Percentiles rank a stretch among this genome's conserved stretches.
phyloP scores from a whole-genome alignment of 2,113 vertebrate genomes.

The Oncorhynchus mykiss region DNA sequence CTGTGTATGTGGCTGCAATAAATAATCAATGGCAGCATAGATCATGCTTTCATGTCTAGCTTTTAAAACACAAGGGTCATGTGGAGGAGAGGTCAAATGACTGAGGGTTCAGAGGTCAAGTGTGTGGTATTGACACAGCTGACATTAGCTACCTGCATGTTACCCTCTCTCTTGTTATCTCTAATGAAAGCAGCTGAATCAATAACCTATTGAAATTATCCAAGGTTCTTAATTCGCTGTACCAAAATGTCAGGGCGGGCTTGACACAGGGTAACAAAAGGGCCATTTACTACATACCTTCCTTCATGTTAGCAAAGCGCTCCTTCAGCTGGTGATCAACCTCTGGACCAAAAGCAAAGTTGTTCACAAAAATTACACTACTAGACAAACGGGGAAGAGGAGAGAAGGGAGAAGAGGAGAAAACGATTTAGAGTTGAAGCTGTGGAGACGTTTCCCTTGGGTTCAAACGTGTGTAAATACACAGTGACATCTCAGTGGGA shows the following conservation, averaged over 20 bases:
- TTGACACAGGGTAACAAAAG: too few relatives aligned
- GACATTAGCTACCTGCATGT: neutral
- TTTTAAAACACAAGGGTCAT: constrained; percentile 7
- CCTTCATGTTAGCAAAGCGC: constrained; percentile 99
- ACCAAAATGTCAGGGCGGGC: neutral
- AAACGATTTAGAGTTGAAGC: neutral
- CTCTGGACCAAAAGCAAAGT: constrained; percentile 99
- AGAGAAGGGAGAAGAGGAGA: neutral
- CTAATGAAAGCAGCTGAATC: constrained; percentile 14
- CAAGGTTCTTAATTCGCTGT: neutral
- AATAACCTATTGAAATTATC: constrained; percentile 4
- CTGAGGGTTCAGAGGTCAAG: constrained; percentile 18
- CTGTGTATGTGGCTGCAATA: neutral
- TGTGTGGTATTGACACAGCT: constrained; percentile 28
- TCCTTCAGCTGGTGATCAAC: constrained; percentile 99
- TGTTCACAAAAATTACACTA: constrained; percentile 99
- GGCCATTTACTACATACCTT: constrained; percentile 77
- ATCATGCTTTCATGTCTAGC: neutral
- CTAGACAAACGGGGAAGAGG: neutral
- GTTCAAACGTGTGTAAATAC: too few relatives aligned
- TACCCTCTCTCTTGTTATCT: constrained; percentile 6
- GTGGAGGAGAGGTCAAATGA: neutral
- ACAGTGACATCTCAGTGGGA: neutral
- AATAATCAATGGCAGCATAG: constrained; percentile 2
- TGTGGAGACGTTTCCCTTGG: neutral